phyloP scores from a whole-genome alignment of 1,140 invertebrate genomes.

The Panulirus ornatus region DNA sequence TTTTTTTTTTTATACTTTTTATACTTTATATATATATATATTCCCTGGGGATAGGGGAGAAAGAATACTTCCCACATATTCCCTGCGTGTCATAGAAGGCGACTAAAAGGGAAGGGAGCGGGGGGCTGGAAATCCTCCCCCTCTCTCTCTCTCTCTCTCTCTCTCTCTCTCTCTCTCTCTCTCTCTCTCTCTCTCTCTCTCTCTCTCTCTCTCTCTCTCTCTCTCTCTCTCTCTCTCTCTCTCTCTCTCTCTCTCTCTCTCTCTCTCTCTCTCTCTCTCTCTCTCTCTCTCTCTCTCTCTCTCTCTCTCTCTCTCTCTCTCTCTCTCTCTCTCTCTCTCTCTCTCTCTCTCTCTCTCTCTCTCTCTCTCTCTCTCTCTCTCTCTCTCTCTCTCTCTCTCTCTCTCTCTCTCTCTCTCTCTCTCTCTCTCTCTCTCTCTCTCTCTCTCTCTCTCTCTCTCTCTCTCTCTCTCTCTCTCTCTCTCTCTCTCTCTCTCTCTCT shows the following conservation, averaged over 20 bases:
- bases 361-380: background rate
- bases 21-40: no score
- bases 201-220: background rate
- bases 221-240: background rate
- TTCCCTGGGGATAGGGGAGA: no score
- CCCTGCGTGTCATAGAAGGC: no score
- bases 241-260: background rate
- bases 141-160: constrained; percentile 7
- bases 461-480: background rate
- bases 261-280: background rate
- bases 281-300: constrained; percentile 32
- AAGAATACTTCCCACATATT: no score
- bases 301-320: no score
- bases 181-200: constrained; percentile 6
- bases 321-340: background rate
- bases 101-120: no score
- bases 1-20: no score
- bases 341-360: constrained; percentile 41
- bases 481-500: no score
- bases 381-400: constrained; percentile 45
- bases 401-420: constrained; percentile 33
- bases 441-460: background rate
- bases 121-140: no score
- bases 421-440: background rate
- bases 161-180: constrained; percentile 13